These are phyloP conservation scores for Poeciliopsis infans DNA, from an alignment of 2,797 vertebrate genomes.

Conservation along the genomic window DNA sequence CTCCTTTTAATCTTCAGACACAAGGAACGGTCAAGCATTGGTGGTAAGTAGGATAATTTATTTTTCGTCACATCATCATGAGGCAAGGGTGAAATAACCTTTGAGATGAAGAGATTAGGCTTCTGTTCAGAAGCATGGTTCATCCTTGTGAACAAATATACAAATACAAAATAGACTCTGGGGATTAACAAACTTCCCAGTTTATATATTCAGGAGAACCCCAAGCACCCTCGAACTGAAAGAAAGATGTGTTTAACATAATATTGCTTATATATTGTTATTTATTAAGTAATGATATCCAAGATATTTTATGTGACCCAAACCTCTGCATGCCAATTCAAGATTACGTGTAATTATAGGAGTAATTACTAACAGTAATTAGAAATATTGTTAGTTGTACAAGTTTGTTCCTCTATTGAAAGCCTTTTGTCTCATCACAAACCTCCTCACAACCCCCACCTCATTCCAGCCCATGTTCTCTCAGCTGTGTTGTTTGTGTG, in stretches of 20 bases:
- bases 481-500: constrained; percentile 36
- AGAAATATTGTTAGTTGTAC: constrained; percentile 1
- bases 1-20: background rate
- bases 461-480: constrained; percentile 56
- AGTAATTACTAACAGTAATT: background rate
- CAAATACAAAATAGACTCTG: background rate
- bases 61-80: background rate
- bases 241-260: background rate
- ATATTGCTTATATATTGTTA: background rate
- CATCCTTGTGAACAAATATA: background rate
- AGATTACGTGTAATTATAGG: constrained; percentile 22
- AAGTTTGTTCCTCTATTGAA: constrained; percentile 31
- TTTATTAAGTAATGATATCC: background rate
- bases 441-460: constrained; percentile 33
- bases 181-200: background rate
- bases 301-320: background rate
- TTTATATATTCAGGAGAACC: background rate
- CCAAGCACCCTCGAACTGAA: background rate
- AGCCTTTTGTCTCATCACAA: constrained; percentile 40
- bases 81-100: background rate
- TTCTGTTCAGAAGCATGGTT: background rate
- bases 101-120: background rate
- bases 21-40: background rate
- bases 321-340: background rate
- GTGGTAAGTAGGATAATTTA: no score